phyloP scores from a whole-genome alignment of 37 sponge, comb jelly and placozoan species.

The Halichondria panicea region DNA sequence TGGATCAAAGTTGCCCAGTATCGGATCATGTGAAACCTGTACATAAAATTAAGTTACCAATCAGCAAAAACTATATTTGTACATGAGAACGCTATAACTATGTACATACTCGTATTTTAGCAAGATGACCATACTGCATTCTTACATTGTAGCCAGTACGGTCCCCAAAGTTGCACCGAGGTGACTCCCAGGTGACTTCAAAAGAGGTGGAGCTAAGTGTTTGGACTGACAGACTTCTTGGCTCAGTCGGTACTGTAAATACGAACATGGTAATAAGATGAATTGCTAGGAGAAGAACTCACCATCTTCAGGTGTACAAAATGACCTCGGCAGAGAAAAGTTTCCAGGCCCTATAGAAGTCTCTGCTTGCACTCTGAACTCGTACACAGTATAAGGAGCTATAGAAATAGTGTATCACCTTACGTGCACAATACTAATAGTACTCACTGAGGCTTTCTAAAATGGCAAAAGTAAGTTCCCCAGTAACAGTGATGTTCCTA shows the following conservation, averaged over 20 bases:
- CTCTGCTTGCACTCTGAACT: conserved; percentile 19
- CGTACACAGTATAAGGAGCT: conserved; percentile 47
- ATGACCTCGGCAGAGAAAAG: conserved; percentile 17
- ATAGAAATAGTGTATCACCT: neutral
- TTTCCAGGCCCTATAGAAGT: conserved; percentile 29
- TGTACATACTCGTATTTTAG: too few relatives aligned
- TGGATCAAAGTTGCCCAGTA: neutral
- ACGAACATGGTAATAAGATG: neutral
- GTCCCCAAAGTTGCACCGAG: conserved; percentile 31
- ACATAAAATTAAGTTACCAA: neutral
- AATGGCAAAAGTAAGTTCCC: conserved; percentile 3
- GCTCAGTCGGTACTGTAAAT: conserved; percentile 1
- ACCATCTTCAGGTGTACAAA: conserved; percentile 32
- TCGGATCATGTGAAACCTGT: conserved; percentile 1
- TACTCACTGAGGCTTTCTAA: conserved; percentile 32
- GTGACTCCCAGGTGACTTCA: conserved; percentile 11
- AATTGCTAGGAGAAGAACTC: neutral
- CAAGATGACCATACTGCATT: neutral
- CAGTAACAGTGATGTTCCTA: conserved; percentile 17
- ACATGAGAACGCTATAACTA: too few relatives aligned
- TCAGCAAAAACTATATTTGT: neutral
- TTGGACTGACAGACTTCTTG: neutral
- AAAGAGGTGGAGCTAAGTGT: conserved; percentile 24
- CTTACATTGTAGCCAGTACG: conserved; percentile 34
- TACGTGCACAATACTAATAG: neutral